Percentiles rank a stretch among this genome's conserved stretches.
phyloP scores from a whole-genome alignment of 2,113 vertebrate species.

The Microcebus griseorufus region DNA sequence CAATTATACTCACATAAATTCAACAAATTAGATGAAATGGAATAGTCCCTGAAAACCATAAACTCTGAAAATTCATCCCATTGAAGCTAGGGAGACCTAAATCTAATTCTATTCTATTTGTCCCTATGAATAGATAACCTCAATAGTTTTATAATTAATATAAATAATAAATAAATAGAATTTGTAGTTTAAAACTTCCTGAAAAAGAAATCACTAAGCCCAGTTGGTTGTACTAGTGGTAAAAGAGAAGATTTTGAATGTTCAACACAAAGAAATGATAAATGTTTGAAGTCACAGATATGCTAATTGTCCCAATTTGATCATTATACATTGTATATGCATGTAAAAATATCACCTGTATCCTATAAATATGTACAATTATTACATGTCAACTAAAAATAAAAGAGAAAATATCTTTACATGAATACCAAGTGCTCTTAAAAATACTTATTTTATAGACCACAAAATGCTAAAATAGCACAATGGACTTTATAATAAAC shows the following conservation, averaged over 20 bases:
- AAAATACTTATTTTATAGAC: constrained; percentile 32
- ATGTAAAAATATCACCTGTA: not conserved
- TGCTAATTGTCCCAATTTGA: not conserved
- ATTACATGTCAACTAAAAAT: not conserved
- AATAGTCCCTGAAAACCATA: not conserved
- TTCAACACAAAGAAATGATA: not conserved
- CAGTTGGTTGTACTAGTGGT: not conserved
- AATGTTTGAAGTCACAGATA: not conserved
- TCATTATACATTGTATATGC: not conserved
- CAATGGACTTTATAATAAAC: not conserved
- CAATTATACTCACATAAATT: not conserved
- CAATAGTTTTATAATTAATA: not conserved
- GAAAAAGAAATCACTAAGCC: not conserved
- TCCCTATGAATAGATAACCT: not conserved
- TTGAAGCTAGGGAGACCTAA: no score
- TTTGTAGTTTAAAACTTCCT: not conserved
- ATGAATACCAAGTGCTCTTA: not conserved
- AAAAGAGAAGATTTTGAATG: not conserved
- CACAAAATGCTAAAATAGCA: not conserved
- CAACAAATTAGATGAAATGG: not conserved
- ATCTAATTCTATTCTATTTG: no score
- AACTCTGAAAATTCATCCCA: not conserved
- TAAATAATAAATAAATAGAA: not conserved
- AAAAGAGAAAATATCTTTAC: not conserved
- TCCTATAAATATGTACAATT: not conserved